Percentiles rank a stretch among this genome's conserved stretches.
phyloP scores from a whole-genome alignment of 2,113 vertebrate genomes.

The Platichthys flesus region DNA sequence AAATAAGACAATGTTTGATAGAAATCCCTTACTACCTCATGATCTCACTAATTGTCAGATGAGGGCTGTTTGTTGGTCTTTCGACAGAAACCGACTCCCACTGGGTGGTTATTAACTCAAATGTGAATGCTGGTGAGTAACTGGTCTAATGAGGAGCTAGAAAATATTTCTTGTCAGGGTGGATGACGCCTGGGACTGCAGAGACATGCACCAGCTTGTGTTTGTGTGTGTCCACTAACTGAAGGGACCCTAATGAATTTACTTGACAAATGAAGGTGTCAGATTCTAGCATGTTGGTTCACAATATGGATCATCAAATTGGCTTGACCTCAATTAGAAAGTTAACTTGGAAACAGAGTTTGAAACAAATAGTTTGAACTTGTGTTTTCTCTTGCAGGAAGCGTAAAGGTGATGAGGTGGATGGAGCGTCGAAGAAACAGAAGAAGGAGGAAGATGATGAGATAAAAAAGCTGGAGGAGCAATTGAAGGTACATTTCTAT shows the following conservation, averaged over 20 bases:
- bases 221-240: slow-evolving; percentile 46
- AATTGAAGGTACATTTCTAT: slow-evolving; percentile 75
- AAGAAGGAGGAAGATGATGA: slow-evolving; percentile 89
- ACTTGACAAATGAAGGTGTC: slow-evolving; percentile 67
- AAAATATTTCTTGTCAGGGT: slow-evolving; percentile 34
- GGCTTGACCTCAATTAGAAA: slow-evolving; percentile 42
- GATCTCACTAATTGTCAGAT: slow-evolving; percentile 27
- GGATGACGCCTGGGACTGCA: slow-evolving; percentile 24
- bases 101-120: slow-evolving; percentile 44
- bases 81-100: neutral
- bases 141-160: slow-evolving; percentile 25
- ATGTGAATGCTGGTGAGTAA: neutral
- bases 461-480: slow-evolving; percentile 83
- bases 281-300: slow-evolving; percentile 39
- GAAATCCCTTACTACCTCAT: slow-evolving; percentile 8
- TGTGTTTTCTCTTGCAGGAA: slow-evolving; percentile 82
- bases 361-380: neutral
- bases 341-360: slow-evolving; percentile 27
- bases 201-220: slow-evolving; percentile 61
- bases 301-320: neutral
- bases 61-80: slow-evolving; percentile 26
- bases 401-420: slow-evolving; percentile 88
- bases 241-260: slow-evolving; percentile 51
- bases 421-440: slow-evolving; percentile 87
- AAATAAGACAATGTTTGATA: slow-evolving; percentile 36